phyloP scores from a whole-genome alignment of 2,888 invertebrate genomes.

The Nesidiocoris tenuis region DNA sequence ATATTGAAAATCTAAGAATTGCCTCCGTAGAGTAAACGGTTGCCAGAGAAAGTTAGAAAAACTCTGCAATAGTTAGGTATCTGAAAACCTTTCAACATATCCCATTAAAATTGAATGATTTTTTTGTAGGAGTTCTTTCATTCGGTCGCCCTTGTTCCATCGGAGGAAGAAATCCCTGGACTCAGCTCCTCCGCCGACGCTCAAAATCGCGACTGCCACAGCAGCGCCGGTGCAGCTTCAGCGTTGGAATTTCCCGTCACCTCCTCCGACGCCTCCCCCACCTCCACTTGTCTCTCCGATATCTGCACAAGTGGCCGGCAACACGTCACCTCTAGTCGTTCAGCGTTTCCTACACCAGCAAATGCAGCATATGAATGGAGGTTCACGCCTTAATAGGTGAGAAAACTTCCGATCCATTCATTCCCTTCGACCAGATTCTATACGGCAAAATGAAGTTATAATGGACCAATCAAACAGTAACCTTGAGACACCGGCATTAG shows the following conservation, averaged over 20 bases:
- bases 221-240: neutral
- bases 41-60: too few relatives aligned
- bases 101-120: too few relatives aligned
- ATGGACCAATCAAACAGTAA: too few relatives aligned
- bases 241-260: conserved; percentile 7
- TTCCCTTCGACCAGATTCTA: too few relatives aligned
- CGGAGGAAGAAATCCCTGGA: conserved; percentile 46
- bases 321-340: conserved; percentile 75
- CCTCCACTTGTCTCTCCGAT: conserved; percentile 81
- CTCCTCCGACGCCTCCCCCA: conserved; percentile 56
- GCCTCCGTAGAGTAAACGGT: too few relatives aligned
- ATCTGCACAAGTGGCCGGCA: conserved; percentile 58
- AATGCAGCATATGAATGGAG: conserved; percentile 65
- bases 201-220: neutral
- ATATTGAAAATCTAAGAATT: too few relatives aligned
- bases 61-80: too few relatives aligned
- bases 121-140: conserved; percentile 46
- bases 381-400: conserved; percentile 43
- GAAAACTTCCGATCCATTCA: neutral
- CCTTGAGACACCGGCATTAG: too few relatives aligned
- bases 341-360: conserved; percentile 78
- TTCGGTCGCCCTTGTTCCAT: conserved; percentile 46
- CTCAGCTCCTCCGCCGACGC: neutral
- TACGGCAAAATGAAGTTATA: too few relatives aligned
- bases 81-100: too few relatives aligned